Evolutionary conservation across 2,113 vertebrate genomes (phyloP).

Genomic region (Agelaius tricolor): DNA sequence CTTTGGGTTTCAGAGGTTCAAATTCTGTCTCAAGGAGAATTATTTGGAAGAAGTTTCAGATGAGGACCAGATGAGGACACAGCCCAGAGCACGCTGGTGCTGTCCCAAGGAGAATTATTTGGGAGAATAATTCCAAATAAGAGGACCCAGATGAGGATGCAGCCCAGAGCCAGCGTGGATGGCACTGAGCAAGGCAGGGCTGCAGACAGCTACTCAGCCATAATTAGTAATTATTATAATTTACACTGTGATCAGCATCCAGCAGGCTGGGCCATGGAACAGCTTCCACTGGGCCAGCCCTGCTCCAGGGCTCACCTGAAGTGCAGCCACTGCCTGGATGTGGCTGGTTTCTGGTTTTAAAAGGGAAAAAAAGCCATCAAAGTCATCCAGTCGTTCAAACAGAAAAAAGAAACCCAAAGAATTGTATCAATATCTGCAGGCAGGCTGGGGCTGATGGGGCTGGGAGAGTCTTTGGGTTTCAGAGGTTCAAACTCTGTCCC

Average conservation of each 20-base stretch:
- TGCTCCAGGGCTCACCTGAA: neutral
- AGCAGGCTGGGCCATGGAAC: neutral
- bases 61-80: too few species aligned
- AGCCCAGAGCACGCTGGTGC: too few species aligned
- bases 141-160: neutral
- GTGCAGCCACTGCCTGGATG: too few species aligned
- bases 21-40: too few species aligned
- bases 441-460: neutral
- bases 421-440: neutral
- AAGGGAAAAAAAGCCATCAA: neutral
- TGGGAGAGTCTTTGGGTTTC: neutral
- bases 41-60: too few species aligned
- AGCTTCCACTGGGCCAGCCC: neutral
- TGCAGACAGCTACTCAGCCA: neutral
- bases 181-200: neutral
- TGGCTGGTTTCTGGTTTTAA: neutral
- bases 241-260: neutral
- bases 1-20: too few species aligned
- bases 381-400: too few species aligned
- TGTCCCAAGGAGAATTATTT: neutral
- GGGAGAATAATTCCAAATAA: neutral
- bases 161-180: neutral
- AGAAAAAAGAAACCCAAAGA: too few species aligned
- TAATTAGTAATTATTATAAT: slow-evolving; percentile 25
- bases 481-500: neutral